Base-by-base conservation (phyloP, 2,113 vertebrate genomes). In the Hippocampus barbouri region DNA sequence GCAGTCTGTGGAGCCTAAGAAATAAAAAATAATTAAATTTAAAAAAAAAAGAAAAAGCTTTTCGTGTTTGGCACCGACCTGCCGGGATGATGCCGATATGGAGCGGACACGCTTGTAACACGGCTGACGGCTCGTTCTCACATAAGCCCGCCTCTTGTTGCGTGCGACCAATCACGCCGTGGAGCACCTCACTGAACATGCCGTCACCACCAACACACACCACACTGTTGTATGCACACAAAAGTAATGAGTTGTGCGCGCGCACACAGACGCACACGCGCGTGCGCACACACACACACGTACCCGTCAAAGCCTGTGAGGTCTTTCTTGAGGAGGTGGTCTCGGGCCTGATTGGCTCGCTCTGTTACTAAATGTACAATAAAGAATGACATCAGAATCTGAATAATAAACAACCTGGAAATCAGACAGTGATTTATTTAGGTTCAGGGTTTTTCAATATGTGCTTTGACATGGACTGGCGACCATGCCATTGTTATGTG, bases 21-120 rank as follows among this genome's bases (percentile, higher is more conserved):
- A 30, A 30, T 30, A 25, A 57, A 25, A 25, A 25, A 25, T 25
- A 1, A 25, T 25, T 25, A 25, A 1, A 14, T 30, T 30, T 30
- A 0, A 2, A 34, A 59, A 27, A 25, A 11, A 27, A 59, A 57
- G 11, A 12, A 27, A 15, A 9, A 25, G 8, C 21, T 25, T 59
- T 59, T 59, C 5, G 11, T 59, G 56, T 25, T 57, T 6, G 64
- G 34, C 64, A 18, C 20, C 9, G 76, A 94, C 94, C 94, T 87
- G 94, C 94, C 61, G 94, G 94, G 69, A 95, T 93, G 76, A 95
- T 94, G 70, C 94, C 94, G 34, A 95, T 94, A 15, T 94, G 93
- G 20, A 94, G 91, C 3, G 81, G 81, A 74, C 92, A 94, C 1
- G 91, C 83, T 83, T 92, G 88, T 59, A 94, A 75, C 15, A 76